These are phyloP conservation scores for Resseliella maxima DNA, from an alignment of 2,888 invertebrate genomes.

Conservation along the genomic window DNA sequence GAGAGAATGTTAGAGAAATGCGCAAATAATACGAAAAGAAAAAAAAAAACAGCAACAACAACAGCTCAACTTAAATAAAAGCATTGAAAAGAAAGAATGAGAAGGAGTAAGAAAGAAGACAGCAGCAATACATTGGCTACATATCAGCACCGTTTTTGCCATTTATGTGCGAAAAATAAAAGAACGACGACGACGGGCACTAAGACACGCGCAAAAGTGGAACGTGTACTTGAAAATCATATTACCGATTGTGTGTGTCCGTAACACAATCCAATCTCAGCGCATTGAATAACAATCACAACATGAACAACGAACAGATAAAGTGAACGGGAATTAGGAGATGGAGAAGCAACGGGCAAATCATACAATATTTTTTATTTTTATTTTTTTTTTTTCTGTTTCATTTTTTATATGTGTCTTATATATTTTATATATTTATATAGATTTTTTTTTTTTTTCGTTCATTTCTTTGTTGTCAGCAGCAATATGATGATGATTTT, in stretches of 20 bases:
- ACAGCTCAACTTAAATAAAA: too few species aligned
- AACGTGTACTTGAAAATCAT: constrained; percentile 53
- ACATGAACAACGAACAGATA: neutral
- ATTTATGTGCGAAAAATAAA: neutral
- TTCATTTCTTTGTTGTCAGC: neutral
- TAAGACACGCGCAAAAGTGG: neutral
- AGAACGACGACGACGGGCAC: neutral
- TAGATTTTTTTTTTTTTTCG: neutral
- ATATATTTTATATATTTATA: neutral
- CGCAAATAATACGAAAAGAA: too few species aligned
- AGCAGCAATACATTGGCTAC: neutral
- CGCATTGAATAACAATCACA: constrained; percentile 49
- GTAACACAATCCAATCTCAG: constrained; percentile 45
- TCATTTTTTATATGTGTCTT: neutral
- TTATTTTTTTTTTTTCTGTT: too few species aligned
- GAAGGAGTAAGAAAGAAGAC: neutral
- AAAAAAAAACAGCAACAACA: neutral
- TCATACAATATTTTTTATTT: neutral
- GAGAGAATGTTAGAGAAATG: too few species aligned
- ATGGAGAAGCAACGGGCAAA: neutral
- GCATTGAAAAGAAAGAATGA: neutral
- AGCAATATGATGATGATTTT: constrained; percentile 23
- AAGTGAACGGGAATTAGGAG: neutral
- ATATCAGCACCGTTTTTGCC: constrained; percentile 11
- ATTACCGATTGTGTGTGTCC: constrained; percentile 49